Conservation (phyloP, 1,140 invertebrate species). For the Drosophila paulistorum region DNA sequence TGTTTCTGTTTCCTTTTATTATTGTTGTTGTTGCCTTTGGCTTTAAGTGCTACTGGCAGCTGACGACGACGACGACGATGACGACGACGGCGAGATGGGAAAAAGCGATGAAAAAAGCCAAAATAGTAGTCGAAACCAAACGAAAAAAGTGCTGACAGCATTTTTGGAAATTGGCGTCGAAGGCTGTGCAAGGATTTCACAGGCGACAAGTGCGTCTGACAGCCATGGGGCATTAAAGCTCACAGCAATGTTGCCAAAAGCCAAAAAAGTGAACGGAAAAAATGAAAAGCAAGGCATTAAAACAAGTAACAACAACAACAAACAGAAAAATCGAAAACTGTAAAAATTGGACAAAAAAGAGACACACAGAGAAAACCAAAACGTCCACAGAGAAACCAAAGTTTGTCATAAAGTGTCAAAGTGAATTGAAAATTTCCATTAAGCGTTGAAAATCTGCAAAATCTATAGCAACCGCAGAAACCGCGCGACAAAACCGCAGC, state of each 20-base stretch:
- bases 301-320: slow-evolving; percentile 40
- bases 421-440: slow-evolving; percentile 79
- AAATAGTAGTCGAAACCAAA: slow-evolving; percentile 59
- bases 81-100: background rate
- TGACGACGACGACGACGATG: slow-evolving; percentile 45
- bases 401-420: slow-evolving; percentile 80
- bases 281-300: slow-evolving; percentile 41
- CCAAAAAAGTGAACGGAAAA: background rate
- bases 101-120: slow-evolving; percentile 1
- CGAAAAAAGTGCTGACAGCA: slow-evolving; percentile 68
- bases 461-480: slow-evolving; percentile 53
- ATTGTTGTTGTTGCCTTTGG: slow-evolving; percentile 40
- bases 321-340: too few relatives aligned
- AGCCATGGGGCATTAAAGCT: slow-evolving; percentile 55
- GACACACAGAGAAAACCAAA: background rate
- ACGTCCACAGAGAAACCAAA: slow-evolving; percentile 60
- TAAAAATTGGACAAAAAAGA: too few relatives aligned
- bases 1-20: slow-evolving; percentile 38
- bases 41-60: slow-evolving; percentile 72
- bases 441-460: slow-evolving; percentile 70
- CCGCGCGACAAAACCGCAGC: slow-evolving; percentile 56
- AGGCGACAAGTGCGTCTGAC: slow-evolving; percentile 59
- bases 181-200: slow-evolving; percentile 25
- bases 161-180: slow-evolving; percentile 69
- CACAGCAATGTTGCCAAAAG: slow-evolving; percentile 10